These are phyloP conservation scores for Vespertilio murinus DNA, from an alignment of 2,797 vertebrate genomes.

Conservation along the genomic window DNA sequence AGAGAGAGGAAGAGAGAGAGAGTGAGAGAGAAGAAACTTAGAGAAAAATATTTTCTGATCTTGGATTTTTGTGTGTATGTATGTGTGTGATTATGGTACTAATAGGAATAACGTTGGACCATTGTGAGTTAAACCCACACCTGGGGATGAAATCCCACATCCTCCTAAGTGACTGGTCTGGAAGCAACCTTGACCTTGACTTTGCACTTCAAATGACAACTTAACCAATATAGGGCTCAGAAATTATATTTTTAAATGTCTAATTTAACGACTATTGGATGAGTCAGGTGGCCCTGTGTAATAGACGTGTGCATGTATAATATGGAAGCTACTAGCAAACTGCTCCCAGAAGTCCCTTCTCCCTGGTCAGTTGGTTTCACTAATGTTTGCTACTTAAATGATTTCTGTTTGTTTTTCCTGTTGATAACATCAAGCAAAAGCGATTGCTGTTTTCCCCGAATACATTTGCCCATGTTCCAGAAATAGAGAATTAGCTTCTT, in stretches of 20 bases:
- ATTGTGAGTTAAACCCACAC: slow-evolving; percentile 82
- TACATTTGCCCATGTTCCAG: slow-evolving; percentile 63
- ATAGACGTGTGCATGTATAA: slow-evolving; percentile 46
- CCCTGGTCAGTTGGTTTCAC: slow-evolving; percentile 61
- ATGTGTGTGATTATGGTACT: slow-evolving; percentile 86
- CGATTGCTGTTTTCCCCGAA: slow-evolving; percentile 40
- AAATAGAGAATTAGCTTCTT: slow-evolving; percentile 65
- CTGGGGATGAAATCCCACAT: slow-evolving; percentile 82
- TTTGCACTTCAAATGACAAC: slow-evolving; percentile 84
- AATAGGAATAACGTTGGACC: slow-evolving; percentile 82
- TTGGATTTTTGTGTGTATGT: slow-evolving; percentile 81
- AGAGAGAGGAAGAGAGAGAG: slow-evolving; percentile 79
- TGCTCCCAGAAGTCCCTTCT: slow-evolving; percentile 64
- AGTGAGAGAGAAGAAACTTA: slow-evolving; percentile 85
- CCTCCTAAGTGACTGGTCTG: slow-evolving; percentile 80
- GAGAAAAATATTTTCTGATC: slow-evolving; percentile 86
- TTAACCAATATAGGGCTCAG: slow-evolving; percentile 56
- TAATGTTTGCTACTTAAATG: slow-evolving; percentile 64
- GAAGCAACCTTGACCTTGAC: slow-evolving; percentile 79
- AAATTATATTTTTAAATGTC: slow-evolving; percentile 66
- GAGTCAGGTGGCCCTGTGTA: slow-evolving; percentile 55
- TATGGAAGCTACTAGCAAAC: slow-evolving; percentile 55
- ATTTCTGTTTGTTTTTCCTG: slow-evolving; percentile 53
- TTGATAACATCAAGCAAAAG: slow-evolving; percentile 64
- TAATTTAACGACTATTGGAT: slow-evolving; percentile 5